Evolutionary conservation across 2,797 vertebrate genomes (phyloP).

Genomic region (Enteromius trimaculatus): DNA sequence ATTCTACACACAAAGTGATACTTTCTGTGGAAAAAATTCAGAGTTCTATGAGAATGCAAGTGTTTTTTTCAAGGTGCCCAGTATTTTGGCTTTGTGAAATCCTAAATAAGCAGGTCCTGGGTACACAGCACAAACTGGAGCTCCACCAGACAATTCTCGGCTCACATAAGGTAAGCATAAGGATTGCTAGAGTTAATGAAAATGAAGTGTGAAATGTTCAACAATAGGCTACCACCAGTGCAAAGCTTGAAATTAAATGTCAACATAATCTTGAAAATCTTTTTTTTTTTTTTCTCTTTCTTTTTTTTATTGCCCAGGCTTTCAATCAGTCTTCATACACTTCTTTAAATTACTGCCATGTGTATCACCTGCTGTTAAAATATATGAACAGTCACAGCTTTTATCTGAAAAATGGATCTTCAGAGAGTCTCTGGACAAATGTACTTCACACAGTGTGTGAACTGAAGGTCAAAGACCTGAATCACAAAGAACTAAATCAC

Average conservation of each 20-base stretch:
- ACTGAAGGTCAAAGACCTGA: slow-evolving; percentile 60
- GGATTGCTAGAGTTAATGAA: background rate
- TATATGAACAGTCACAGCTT: slow-evolving; percentile 68
- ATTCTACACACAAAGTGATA: slow-evolving; percentile 6
- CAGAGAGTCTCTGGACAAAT: slow-evolving; percentile 44
- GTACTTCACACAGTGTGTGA: slow-evolving; percentile 50
- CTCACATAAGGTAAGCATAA: slow-evolving; percentile 36
- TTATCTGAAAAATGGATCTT: slow-evolving; percentile 66
- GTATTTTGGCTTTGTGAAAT: slow-evolving; percentile 26
- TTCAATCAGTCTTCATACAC: slow-evolving; percentile 69
- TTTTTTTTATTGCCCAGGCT: slow-evolving; percentile 61
- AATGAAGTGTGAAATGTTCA: background rate
- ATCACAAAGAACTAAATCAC: slow-evolving; percentile 64
- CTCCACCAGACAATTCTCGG: background rate
- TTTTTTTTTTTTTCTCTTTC: background rate
- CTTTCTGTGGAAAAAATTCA: slow-evolving; percentile 14
- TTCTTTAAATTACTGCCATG: slow-evolving; percentile 68
- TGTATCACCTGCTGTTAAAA: slow-evolving; percentile 70
- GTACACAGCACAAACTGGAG: background rate
- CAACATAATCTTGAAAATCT: too few species aligned
- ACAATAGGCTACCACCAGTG: background rate
- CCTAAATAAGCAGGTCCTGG: background rate
- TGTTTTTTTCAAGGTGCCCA: slow-evolving; percentile 1
- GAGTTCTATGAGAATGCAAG: slow-evolving; percentile 20
- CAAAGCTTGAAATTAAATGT: background rate